Evolutionary conservation across 1,140 invertebrate genomes (phyloP).

Genomic region (Dendrolimus kikuchii): DNA sequence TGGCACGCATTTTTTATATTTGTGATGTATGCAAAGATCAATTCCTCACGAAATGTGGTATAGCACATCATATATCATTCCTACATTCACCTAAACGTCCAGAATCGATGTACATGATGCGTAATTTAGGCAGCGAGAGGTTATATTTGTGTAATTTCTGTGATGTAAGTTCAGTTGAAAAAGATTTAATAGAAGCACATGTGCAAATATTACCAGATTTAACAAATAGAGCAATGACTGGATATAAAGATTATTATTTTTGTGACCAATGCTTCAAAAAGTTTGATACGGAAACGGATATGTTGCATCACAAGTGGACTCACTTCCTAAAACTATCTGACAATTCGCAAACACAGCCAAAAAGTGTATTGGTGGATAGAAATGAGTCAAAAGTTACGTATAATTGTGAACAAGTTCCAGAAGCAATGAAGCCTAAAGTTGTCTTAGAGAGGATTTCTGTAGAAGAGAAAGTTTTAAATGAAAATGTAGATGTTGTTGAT

Average conservation of each 20-base stretch:
- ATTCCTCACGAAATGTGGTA: slow-evolving; percentile 38
- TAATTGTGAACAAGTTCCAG: slow-evolving; percentile 34
- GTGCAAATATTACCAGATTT: slow-evolving; percentile 34
- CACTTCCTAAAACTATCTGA: slow-evolving; percentile 39
- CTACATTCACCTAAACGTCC: slow-evolving; percentile 35
- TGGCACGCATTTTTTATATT: too few relatives aligned
- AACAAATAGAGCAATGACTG: slow-evolving; percentile 33
- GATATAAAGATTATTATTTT: slow-evolving; percentile 50
- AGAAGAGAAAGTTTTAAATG: slow-evolving; percentile 2
- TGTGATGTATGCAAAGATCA: slow-evolving; percentile 59
- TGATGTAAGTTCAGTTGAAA: slow-evolving; percentile 32
- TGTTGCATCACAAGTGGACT: slow-evolving; percentile 53
- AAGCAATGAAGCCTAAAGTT: slow-evolving; percentile 31
- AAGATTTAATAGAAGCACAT: slow-evolving; percentile 34
- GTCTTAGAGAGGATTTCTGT: slow-evolving; percentile 28
- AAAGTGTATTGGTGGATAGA: slow-evolving; percentile 9
- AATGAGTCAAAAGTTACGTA: slow-evolving; percentile 23
- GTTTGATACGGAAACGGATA: slow-evolving; percentile 41
- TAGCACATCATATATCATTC: slow-evolving; percentile 45
- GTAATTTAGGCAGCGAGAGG: slow-evolving; percentile 24
- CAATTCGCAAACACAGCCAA: slow-evolving; percentile 24
- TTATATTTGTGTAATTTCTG: slow-evolving; percentile 52
- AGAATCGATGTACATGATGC: slow-evolving; percentile 22
- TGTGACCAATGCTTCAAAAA: slow-evolving; percentile 47
- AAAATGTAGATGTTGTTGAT: slow-evolving; percentile 13